A percentile compares a stretch with the other conserved stretches of the same genome.
phyloP scores from a whole-genome alignment of 2,888 invertebrate species.

The Cosmopolites sordidus region DNA sequence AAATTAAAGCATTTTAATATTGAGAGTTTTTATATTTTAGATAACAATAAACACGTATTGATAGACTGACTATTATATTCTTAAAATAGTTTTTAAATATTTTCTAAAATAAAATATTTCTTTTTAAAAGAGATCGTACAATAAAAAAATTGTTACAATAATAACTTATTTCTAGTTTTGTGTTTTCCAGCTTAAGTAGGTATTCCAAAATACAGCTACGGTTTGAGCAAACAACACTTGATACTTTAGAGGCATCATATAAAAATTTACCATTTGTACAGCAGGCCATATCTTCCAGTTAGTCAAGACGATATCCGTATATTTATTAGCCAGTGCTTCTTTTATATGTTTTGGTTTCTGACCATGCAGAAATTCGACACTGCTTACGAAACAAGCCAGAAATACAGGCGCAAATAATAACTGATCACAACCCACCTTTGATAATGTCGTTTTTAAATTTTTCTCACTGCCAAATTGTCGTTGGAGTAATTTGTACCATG shows the following conservation, averaged over 20 bases:
- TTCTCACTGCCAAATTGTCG: conserved; percentile 36
- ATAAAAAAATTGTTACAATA: no score
- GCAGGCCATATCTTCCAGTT: conserved; percentile 80
- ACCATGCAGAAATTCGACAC: conserved; percentile 59
- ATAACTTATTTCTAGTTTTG: conserved; percentile 11
- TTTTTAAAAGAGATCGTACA: no score
- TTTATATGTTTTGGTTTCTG: conserved; percentile 52
- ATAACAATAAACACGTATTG: no score
- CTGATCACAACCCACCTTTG: conserved; percentile 72
- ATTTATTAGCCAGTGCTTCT: conserved; percentile 57
- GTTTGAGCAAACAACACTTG: conserved; percentile 75
- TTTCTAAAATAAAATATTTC: no score
- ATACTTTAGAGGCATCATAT: conserved; percentile 74
- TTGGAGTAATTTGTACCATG: conserved; percentile 65
- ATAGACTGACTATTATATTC: no score
- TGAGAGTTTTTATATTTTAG: no score
- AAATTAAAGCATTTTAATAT: no score
- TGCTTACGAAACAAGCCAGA: conserved; percentile 56
- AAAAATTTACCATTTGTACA: conserved; percentile 82
- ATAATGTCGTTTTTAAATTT: conserved; percentile 47
- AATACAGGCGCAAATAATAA: conserved; percentile 67
- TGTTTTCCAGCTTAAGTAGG: conserved; percentile 73
- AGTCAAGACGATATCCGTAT: conserved; percentile 58
- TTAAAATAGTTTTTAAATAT: no score
- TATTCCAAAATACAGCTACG: conserved; percentile 83